Evolutionary conservation across 2,797 vertebrate species (phyloP), one percentile per base, ranked within the genome.

Genomic region (Sphaeramia orbicularis): DNA sequence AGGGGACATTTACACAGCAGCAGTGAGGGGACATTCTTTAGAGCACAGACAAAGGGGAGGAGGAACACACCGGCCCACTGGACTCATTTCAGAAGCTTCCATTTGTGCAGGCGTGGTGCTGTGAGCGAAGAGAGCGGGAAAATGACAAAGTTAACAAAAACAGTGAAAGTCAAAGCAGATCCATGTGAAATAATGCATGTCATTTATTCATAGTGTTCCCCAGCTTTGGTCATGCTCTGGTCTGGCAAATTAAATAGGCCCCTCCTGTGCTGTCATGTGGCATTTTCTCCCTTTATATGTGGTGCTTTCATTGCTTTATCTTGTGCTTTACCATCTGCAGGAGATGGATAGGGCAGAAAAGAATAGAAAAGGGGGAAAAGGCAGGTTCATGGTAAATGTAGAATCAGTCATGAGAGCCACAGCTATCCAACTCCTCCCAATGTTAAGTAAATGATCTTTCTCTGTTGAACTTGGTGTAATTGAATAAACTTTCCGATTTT

Each of bases 201-300:
- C 71, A 88, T 90, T 91, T 91, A 91, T 92, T 91, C 89, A 90
- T 89, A 85, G 86, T 62, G 59, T 84, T 84, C 67, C 51, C 21
- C 54, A 41, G 71, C 53, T 66, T 84, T 88, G 85, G 84, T 86
- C 80, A 86, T 85, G 86, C 81, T 86, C 80, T 83, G 65, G 80
- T 73, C 71, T 66, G 76, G 59, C 50, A 84, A 84, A 89, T 89
- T 72, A 88, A 86, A 86, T 56, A 45, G 78, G 71, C 65, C 72
- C 73, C 66, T 42, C 30, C 43, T 61, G 65, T 80, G 71, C 80
- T 50, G 73, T 71, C 66, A 67, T 78, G 71, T 83, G 78, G 65
- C 53, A 56, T 81, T 81, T 80, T 68, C 62, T 51, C 45, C 53
- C 30, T 61, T 65, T 64, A 61, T 79, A 65, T 69, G 38, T 64